Evolutionary conservation across 2,797 vertebrate genomes (phyloP).

Genomic region (Pteropus rufus): DNA sequence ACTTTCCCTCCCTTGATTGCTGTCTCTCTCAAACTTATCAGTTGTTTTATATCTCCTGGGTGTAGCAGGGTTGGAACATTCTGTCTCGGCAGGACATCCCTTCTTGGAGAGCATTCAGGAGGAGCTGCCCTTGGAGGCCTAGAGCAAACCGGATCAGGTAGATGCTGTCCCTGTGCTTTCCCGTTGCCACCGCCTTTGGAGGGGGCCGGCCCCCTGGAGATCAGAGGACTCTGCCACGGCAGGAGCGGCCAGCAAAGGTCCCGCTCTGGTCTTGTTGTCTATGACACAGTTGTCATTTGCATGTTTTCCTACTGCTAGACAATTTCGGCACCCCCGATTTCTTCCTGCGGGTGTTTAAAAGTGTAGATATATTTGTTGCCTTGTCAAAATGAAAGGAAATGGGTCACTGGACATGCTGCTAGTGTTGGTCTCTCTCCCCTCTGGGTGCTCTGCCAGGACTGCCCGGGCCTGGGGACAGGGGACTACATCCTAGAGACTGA

Average conservation of each 20-base stretch:
- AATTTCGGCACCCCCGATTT: neutral
- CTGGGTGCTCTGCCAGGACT: neutral
- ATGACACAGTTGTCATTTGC: neutral
- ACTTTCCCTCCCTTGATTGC: neutral
- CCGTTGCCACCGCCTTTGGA: neutral
- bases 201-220: neutral
- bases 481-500: neutral
- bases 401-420: rapidly evolving
- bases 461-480: neutral
- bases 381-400: neutral
- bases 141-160: neutral
- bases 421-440: neutral
- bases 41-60: conserved; percentile 57
- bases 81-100: conserved; percentile 27
- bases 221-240: neutral
- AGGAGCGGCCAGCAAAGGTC: neutral
- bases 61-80: conserved; percentile 36
- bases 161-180: neutral
- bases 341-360: neutral
- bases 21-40: neutral
- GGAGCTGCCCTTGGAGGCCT: neutral
- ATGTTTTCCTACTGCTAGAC: neutral
- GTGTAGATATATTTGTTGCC: neutral
- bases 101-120: conserved; percentile 43
- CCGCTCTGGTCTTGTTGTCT: neutral